These are phyloP conservation scores for Dromas ardeola DNA, from an alignment of 2,113 vertebrate species.

Conservation along the genomic window DNA sequence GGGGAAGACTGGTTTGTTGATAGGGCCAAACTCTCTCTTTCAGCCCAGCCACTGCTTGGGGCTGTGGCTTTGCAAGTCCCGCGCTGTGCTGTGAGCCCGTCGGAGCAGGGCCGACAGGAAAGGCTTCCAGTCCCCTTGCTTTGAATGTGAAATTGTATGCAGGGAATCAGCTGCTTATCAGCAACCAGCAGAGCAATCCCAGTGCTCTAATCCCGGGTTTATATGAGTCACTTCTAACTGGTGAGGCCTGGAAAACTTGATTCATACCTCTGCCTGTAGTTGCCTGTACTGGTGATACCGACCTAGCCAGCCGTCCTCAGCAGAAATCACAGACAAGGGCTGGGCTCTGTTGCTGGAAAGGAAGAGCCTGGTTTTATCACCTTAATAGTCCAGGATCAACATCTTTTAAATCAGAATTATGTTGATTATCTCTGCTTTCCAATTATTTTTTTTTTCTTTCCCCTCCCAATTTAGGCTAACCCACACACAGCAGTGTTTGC, in stretches of 20 bases:
- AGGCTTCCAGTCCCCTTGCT: slow-evolving; percentile 53
- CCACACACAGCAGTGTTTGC: background rate
- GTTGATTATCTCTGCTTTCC: background rate
- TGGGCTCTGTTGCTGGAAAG: background rate
- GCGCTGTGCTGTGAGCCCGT: background rate
- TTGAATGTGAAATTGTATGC: slow-evolving; percentile 55
- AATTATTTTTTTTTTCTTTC: background rate
- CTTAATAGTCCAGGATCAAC: background rate
- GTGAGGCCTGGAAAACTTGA: slow-evolving; percentile 63
- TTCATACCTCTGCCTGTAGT: slow-evolving; percentile 26
- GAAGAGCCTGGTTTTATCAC: background rate
- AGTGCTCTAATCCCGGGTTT: slow-evolving; percentile 44
- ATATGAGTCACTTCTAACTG: slow-evolving; percentile 55
- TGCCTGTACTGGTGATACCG: slow-evolving; percentile 7
- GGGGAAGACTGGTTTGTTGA: background rate
- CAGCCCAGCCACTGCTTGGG: background rate
- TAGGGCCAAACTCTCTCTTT: background rate
- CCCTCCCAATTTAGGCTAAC: background rate
- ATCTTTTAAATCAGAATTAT: background rate
- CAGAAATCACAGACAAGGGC: slow-evolving; percentile 7
- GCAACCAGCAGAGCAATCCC: slow-evolving; percentile 27
- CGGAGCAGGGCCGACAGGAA: slow-evolving; percentile 37
- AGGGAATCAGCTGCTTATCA: slow-evolving; percentile 66
- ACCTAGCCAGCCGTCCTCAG: background rate
- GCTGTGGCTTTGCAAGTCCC: background rate